Conservation (phyloP, 2,888 invertebrate genomes). For the Gordius sp. region DNA sequence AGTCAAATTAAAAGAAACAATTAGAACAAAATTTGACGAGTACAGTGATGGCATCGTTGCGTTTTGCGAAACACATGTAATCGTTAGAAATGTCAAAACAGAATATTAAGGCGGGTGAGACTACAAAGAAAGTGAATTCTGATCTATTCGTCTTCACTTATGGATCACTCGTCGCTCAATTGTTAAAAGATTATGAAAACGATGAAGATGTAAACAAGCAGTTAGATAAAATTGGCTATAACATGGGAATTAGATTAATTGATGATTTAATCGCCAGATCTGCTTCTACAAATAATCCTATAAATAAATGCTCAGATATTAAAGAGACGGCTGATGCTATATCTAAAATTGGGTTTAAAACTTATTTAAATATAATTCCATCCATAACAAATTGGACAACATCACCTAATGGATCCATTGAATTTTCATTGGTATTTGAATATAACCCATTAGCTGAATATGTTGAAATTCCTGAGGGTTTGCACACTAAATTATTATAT, state of each 20-base stretch:
- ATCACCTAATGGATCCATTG: conserved; percentile 41
- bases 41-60: too few relatives aligned
- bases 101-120: too few relatives aligned
- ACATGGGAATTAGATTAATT: conserved; percentile 83
- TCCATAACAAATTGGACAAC: not conserved
- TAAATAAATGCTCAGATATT: conserved; percentile 69
- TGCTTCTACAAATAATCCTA: conserved; percentile 33
- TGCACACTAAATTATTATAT: conserved; percentile 54
- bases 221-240: conserved; percentile 58
- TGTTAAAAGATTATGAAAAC: conserved; percentile 80
- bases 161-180: conserved; percentile 80
- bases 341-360: conserved; percentile 26
- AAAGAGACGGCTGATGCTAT: conserved; percentile 65
- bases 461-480: conserved; percentile 62
- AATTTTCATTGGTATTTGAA: conserved; percentile 80
- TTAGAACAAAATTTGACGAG: too few relatives aligned
- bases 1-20: too few relatives aligned
- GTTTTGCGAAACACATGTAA: too few relatives aligned
- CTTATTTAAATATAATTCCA: not conserved
- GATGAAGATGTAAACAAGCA: conserved; percentile 92
- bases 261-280: conserved; percentile 74
- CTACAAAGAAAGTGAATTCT: conserved; percentile 45
- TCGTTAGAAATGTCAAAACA: too few relatives aligned
- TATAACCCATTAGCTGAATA: conserved; percentile 82
- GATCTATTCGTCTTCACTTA: conserved; percentile 88